phyloP scores from a whole-genome alignment of 2,797 vertebrate genomes.

The Numenius phaeopus region DNA sequence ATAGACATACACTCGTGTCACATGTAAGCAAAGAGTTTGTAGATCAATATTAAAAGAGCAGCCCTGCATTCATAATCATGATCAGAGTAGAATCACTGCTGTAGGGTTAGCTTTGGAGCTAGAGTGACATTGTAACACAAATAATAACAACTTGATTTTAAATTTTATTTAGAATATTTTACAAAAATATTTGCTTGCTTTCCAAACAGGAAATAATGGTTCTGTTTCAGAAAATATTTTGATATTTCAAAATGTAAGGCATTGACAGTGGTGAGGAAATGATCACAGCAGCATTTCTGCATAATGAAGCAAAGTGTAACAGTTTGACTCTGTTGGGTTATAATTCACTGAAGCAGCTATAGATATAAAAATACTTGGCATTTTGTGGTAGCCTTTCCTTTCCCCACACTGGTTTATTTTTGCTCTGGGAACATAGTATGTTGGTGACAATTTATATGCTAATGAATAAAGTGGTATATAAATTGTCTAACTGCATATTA shows the following conservation, averaged over 20 bases:
- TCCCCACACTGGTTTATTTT: constrained; percentile 4
- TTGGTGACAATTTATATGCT: constrained; percentile 45
- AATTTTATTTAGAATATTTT: neutral
- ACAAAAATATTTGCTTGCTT: neutral
- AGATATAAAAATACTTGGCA: neutral
- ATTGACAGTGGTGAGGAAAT: neutral
- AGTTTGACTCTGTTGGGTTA: neutral
- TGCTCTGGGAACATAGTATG: constrained; percentile 21
- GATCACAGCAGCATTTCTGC: neutral
- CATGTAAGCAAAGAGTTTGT: neutral
- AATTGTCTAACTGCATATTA: constrained; percentile 28
- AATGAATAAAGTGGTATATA: constrained; percentile 33
- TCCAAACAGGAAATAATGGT: neutral
- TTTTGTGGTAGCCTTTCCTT: neutral
- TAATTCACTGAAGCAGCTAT: neutral
- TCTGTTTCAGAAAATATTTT: neutral
- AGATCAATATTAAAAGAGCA: neutral
- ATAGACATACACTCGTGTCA: neutral
- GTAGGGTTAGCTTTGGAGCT: neutral
- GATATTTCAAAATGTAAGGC: neutral
- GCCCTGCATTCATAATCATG: neutral
- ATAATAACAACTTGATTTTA: neutral
- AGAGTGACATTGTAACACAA: neutral
- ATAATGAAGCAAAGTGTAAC: neutral
- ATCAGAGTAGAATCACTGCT: neutral